Evolutionary conservation across 2,888 invertebrate genomes (phyloP).

Genomic region (Meta bourneti): DNA sequence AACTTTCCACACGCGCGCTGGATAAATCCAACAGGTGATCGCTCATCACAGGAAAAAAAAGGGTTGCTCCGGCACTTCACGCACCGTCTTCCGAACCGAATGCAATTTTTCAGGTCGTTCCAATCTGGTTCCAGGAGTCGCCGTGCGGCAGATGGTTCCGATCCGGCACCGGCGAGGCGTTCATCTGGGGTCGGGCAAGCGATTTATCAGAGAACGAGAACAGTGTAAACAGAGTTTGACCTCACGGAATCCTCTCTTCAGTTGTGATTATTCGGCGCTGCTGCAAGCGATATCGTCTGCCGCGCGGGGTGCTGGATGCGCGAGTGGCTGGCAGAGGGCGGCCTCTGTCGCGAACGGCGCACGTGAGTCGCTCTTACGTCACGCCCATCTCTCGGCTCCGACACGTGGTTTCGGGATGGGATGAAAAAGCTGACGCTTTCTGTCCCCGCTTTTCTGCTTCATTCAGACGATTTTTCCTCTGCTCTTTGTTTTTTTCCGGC

Average conservation of each 20-base stretch:
- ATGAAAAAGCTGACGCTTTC: neutral
- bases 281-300: too few species aligned
- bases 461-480: neutral
- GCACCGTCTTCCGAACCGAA: too few species aligned
- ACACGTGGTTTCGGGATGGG: slow-evolving; percentile 42
- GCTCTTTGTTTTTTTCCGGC: neutral
- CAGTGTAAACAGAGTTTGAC: slow-evolving; percentile 41
- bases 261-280: too few species aligned
- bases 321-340: neutral
- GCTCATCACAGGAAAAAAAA: too few species aligned
- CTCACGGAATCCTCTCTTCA: neutral
- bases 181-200: neutral
- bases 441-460: neutral
- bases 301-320: neutral
- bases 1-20: too few species aligned
- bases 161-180: neutral
- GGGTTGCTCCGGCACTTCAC: too few species aligned
- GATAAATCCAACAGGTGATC: too few species aligned
- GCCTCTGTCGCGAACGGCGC: slow-evolving; percentile 22
- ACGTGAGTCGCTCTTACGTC: slow-evolving; percentile 51
- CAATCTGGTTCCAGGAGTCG: too few species aligned
- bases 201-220: slow-evolving; percentile 9
- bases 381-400: neutral
- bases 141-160: too few species aligned
- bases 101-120: too few species aligned